A percentile compares a stretch with the other conserved stretches of the same genome.
phyloP scores from a whole-genome alignment of 2,113 vertebrate genomes.

The Bolborhynchus lineola region DNA sequence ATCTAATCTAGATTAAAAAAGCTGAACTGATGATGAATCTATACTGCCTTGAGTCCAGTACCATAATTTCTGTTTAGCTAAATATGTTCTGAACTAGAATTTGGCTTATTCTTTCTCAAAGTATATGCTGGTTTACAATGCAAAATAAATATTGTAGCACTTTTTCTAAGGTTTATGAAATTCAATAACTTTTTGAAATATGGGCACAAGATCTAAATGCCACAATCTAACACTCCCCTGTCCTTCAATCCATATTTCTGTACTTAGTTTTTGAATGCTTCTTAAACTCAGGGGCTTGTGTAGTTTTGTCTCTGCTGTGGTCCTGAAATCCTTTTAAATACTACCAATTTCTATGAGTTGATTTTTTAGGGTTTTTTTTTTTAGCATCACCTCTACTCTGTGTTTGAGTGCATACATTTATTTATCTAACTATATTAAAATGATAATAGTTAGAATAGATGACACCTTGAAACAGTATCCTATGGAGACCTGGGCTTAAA shows the following conservation, averaged over 20 bases:
- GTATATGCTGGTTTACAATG: background rate
- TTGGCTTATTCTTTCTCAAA: background rate
- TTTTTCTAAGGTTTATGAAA: background rate
- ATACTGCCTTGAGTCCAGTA: background rate
- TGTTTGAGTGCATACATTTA: background rate
- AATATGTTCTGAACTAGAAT: background rate
- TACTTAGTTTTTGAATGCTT: background rate
- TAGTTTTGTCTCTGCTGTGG: background rate
- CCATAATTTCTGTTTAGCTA: background rate
- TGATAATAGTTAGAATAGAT: background rate
- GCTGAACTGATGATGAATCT: background rate
- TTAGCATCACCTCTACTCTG: background rate
- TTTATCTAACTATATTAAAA: background rate
- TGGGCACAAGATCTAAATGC: background rate
- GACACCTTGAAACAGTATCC: background rate
- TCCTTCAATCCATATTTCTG: background rate
- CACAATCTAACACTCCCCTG: background rate
- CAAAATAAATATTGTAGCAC: background rate
- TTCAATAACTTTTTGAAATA: background rate
- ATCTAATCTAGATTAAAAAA: background rate
- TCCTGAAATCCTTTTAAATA: background rate
- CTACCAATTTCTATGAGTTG: background rate
- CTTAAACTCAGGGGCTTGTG: background rate
- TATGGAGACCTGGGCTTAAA: background rate
- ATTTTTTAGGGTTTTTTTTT: background rate